phyloP scores from a whole-genome alignment of 1,140 invertebrate genomes.

The Leptinotarsa defecta region DNA sequence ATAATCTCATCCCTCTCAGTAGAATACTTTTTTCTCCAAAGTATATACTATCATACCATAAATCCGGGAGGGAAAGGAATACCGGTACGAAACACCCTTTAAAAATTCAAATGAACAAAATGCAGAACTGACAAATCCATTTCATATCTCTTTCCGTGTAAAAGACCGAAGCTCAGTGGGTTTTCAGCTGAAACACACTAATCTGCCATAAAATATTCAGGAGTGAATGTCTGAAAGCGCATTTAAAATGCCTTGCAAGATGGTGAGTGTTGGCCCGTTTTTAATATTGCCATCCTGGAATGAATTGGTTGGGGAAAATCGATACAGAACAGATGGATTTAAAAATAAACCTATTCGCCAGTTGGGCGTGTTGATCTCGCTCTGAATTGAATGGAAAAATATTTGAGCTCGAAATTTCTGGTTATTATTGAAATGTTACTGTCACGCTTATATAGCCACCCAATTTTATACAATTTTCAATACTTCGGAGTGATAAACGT shows the following conservation, averaged over 20 bases:
- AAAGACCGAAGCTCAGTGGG: neutral
- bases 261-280: slow-evolving; percentile 24
- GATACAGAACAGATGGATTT: neutral
- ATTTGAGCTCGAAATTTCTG: no score
- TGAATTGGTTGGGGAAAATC: neutral
- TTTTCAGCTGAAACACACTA: slow-evolving; percentile 25
- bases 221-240: slow-evolving; percentile 29
- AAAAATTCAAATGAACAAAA: neutral
- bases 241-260: slow-evolving; percentile 34
- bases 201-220: slow-evolving; percentile 41
- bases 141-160: slow-evolving; percentile 1
- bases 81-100: neutral
- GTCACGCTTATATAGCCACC: no score
- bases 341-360: neutral
- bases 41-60: no score
- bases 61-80: neutral
- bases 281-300: neutral
- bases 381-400: no score
- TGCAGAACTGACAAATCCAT: slow-evolving; percentile 3
- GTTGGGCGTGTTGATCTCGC: no score
- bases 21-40: no score
- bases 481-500: no score
- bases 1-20: no score
- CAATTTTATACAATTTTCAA: no score
- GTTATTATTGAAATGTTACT: no score